A percentile compares a stretch with the other conserved stretches of the same genome.
Conservation (phyloP, 2,888 invertebrate genomes). For the Volucella inflata region DNA sequence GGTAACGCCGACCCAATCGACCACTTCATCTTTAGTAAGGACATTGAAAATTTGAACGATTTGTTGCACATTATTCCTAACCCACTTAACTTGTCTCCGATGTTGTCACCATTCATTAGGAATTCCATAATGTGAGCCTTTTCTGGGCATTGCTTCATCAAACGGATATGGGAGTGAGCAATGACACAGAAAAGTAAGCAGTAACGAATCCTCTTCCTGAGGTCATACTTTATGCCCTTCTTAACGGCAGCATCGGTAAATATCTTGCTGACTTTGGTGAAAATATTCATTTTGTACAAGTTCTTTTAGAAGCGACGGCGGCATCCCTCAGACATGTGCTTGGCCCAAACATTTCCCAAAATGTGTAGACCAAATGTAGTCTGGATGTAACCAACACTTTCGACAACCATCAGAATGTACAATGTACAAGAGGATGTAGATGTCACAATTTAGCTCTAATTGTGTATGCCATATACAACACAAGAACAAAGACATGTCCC, state of each 20-base stretch:
- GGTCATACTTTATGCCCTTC: constrained; percentile 97
- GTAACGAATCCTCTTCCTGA: constrained; percentile 99
- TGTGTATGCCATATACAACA: too few relatives aligned
- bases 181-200: constrained; percentile 84
- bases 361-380: constrained; percentile 98
- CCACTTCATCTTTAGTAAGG: constrained; percentile 98
- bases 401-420: constrained; percentile 99
- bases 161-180: constrained; percentile 90
- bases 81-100: constrained; percentile 99
- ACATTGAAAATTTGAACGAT: constrained; percentile 95
- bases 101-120: constrained; percentile 98
- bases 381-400: constrained; percentile 99
- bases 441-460: too few relatives aligned
- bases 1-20: constrained; percentile 99
- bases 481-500: too few relatives aligned
- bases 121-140: constrained; percentile 99
- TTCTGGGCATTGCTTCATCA: constrained; percentile 99
- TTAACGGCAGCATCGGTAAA: constrained; percentile 99
- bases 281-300: constrained; percentile 99
- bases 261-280: constrained; percentile 98
- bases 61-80: constrained; percentile 97
- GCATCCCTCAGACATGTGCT: constrained; percentile 99
- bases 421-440: too few relatives aligned
- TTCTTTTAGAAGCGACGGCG: constrained; percentile 99
- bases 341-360: constrained; percentile 98